These are phyloP conservation scores for Intoshia linei DNA, from an alignment of 1,140 invertebrate genomes.

Conservation along the genomic window DNA sequence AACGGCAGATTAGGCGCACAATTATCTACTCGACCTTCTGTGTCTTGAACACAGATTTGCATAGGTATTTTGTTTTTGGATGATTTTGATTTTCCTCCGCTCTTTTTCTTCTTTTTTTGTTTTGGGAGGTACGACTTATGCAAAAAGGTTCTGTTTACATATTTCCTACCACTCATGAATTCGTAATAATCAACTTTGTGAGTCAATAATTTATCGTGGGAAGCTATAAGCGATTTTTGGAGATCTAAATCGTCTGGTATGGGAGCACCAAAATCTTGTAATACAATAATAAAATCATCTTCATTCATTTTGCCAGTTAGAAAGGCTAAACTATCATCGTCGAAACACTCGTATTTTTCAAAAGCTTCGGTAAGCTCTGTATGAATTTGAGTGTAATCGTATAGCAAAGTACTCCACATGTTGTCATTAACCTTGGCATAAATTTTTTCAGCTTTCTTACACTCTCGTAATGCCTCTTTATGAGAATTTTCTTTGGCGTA, in stretches of 20 bases:
- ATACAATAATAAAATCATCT: constrained; percentile 13
- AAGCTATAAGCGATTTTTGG: constrained; percentile 10
- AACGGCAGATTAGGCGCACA: too few relatives aligned
- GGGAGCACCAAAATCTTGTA: constrained; percentile 12
- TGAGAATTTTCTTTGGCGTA: constrained; percentile 19
- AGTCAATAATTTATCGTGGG: constrained; percentile 14
- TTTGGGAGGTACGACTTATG: constrained; percentile 19
- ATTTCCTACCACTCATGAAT: constrained; percentile 21
- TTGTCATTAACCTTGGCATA: constrained; percentile 21
- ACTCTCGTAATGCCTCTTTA: constrained; percentile 20
- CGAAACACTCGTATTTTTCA: constrained; percentile 13
- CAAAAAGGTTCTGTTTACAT: constrained; percentile 20
- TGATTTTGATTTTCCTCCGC: constrained; percentile 14
- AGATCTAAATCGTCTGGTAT: constrained; percentile 13
- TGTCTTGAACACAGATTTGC: constrained; percentile 17
- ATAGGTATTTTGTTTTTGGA: constrained; percentile 20
- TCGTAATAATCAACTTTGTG: constrained; percentile 18
- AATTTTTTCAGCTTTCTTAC: constrained; percentile 18
- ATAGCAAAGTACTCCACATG: constrained; percentile 17
- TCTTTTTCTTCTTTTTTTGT: constrained; percentile 20
- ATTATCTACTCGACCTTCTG: constrained; percentile 13
- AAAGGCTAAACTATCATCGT: constrained; percentile 14
- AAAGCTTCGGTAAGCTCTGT: constrained; percentile 11
- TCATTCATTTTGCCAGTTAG: constrained; percentile 12
- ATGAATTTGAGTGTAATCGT: constrained; percentile 23